Evolutionary conservation across 2,113 vertebrate species (phyloP).

Genomic region (Rhea pennata): DNA sequence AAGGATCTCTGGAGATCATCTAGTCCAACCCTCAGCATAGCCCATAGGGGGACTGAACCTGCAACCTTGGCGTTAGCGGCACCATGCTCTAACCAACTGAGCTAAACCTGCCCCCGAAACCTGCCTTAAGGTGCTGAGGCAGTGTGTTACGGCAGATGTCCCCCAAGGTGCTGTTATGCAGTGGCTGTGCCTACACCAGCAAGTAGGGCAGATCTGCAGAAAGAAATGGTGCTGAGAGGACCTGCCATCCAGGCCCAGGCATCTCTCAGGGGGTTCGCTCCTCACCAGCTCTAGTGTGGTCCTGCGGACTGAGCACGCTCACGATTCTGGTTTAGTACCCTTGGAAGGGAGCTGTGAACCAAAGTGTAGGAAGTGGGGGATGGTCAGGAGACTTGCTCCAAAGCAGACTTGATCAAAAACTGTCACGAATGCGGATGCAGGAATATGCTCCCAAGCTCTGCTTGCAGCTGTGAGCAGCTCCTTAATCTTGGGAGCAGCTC

Average conservation of each 20-base stretch:
- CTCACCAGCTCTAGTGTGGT: no score
- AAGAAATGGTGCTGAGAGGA: not conserved
- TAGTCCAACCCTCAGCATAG: no score
- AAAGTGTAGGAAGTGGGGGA: not conserved
- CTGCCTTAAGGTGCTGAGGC: not conserved
- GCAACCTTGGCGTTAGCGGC: no score
- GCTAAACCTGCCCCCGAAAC: no score
- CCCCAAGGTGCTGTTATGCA: not conserved
- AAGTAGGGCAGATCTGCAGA: accelerated
- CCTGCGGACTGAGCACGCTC: not conserved
- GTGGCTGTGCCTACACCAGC: not conserved
- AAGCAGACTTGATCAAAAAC: not conserved
- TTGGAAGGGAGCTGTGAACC: not conserved
- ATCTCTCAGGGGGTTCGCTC: not conserved
- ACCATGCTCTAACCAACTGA: no score
- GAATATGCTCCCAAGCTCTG: not conserved
- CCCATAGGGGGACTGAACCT: no score
- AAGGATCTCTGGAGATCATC: no score
- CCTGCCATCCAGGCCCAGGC: not conserved
- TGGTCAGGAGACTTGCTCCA: not conserved
- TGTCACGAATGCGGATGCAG: not conserved
- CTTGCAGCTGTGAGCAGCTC: not conserved
- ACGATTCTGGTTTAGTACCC: not conserved
- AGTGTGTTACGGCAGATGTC: not conserved
- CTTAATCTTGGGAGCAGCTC: not conserved